phyloP scores from a whole-genome alignment of 2,797 vertebrate species.

The Xerus rutilus region DNA sequence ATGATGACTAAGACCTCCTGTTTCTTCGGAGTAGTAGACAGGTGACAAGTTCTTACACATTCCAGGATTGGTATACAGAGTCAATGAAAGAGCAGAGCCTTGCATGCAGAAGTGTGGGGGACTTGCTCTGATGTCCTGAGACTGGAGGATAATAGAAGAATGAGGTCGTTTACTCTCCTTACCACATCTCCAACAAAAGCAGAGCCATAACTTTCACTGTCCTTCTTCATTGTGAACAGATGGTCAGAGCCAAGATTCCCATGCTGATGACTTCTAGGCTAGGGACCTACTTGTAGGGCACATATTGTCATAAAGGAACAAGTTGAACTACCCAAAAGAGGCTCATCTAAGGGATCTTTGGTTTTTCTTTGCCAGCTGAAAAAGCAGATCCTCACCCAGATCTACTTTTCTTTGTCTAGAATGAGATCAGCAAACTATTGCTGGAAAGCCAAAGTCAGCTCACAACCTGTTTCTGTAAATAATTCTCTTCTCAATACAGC shows the following conservation, averaged over 20 bases:
- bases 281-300: neutral
- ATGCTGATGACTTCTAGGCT: slow-evolving; percentile 4
- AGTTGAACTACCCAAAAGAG: neutral
- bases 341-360: neutral
- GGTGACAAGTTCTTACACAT: neutral
- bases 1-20: neutral
- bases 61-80: neutral
- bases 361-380: neutral
- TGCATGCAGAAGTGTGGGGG: rapidly evolving
- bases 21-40: neutral
- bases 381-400: neutral
- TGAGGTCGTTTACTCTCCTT: neutral
- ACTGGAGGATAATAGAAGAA: neutral
- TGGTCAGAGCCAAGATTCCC: neutral
- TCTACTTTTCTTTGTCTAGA: neutral
- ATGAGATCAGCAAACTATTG: neutral
- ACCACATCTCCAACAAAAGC: neutral
- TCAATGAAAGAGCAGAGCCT: neutral
- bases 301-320: neutral
- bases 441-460: neutral
- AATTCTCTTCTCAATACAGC: neutral
- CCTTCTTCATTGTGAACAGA: neutral
- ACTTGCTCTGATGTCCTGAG: neutral
- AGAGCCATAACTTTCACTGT: neutral
- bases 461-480: neutral